These are phyloP conservation scores for Chrysolina oricalcia DNA, from an alignment of 2,888 invertebrate genomes.

Conservation along the genomic window DNA sequence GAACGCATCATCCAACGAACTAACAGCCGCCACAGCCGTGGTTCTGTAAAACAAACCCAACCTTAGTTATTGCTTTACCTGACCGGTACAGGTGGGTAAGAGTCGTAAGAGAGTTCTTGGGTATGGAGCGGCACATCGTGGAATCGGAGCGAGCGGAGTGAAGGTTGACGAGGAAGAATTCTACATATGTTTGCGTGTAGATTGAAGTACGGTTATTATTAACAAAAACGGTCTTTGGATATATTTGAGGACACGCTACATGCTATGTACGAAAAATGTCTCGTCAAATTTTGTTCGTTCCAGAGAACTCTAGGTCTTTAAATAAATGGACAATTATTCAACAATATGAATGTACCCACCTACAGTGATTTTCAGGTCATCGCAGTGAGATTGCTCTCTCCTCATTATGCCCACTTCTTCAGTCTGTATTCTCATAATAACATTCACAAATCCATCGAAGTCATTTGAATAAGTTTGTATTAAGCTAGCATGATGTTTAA, in stretches of 20 bases:
- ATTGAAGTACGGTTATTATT: neutral
- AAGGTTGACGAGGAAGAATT: neutral
- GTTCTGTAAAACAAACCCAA: constrained; percentile 60
- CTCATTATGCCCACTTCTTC: no score
- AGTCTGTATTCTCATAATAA: no score
- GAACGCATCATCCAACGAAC: constrained; percentile 58
- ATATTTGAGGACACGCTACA: neutral
- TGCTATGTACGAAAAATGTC: neutral
- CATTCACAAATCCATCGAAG: no score
- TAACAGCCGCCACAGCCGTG: constrained; percentile 55
- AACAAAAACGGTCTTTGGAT: neutral
- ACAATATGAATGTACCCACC: no score
- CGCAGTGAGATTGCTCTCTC: no score
- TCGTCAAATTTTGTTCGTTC: neutral
- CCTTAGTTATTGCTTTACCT: constrained; percentile 57
- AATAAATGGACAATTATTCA: no score
- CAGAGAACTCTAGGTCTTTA: neutral
- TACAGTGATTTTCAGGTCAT: no score
- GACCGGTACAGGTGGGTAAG: constrained; percentile 56
- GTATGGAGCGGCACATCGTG: constrained; percentile 40
- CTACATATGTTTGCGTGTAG: neutral
- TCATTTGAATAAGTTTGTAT: no score
- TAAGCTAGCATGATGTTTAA: no score
- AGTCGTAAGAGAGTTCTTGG: constrained; percentile 45
- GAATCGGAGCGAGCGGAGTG: neutral